Evolutionary conservation across 2,113 vertebrate species (phyloP).

Genomic region (Fulmarus glacialis): DNA sequence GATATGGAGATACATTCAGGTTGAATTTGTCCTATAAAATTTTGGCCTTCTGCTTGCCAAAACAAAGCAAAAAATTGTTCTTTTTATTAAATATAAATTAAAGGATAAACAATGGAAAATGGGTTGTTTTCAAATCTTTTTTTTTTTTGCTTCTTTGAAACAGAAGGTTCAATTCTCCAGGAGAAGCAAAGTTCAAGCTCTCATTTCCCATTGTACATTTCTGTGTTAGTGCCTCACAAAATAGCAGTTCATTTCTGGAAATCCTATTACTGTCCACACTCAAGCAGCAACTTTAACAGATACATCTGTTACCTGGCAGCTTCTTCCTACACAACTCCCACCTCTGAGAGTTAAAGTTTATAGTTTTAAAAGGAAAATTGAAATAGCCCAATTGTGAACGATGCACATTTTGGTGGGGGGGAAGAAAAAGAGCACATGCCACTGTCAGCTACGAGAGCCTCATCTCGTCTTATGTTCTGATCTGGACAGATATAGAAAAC

Average conservation of each 20-base stretch:
- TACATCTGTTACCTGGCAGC: constrained; percentile 55
- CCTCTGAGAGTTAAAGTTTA: constrained; percentile 52
- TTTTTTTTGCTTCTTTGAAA: constrained; percentile 9
- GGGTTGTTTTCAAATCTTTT: constrained; percentile 36
- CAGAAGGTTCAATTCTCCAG: neutral
- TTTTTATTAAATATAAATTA: constrained; percentile 31
- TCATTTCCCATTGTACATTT: constrained; percentile 65
- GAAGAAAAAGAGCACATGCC: neutral
- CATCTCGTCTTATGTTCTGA: neutral
- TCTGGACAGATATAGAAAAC: neutral
- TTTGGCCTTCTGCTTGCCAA: neutral
- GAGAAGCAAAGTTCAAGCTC: constrained; percentile 67
- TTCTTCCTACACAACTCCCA: constrained; percentile 56
- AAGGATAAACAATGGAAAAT: constrained; percentile 39
- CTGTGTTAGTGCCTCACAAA: constrained; percentile 65
- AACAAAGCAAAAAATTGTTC: constrained; percentile 8
- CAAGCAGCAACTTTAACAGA: constrained; percentile 65
- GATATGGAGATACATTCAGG: neutral
- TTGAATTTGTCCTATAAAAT: neutral
- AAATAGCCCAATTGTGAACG: constrained; percentile 58
- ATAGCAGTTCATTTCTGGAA: constrained; percentile 73
- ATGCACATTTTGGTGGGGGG: neutral
- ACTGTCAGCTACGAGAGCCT: neutral
- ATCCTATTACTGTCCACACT: constrained; percentile 70
- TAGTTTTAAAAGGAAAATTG: constrained; percentile 65